Percentiles rank a stretch among this genome's conserved stretches.
These are phyloP conservation scores for Trichopoda pennipes DNA, from an alignment of 2,888 invertebrate species.

Conservation along the genomic window DNA sequence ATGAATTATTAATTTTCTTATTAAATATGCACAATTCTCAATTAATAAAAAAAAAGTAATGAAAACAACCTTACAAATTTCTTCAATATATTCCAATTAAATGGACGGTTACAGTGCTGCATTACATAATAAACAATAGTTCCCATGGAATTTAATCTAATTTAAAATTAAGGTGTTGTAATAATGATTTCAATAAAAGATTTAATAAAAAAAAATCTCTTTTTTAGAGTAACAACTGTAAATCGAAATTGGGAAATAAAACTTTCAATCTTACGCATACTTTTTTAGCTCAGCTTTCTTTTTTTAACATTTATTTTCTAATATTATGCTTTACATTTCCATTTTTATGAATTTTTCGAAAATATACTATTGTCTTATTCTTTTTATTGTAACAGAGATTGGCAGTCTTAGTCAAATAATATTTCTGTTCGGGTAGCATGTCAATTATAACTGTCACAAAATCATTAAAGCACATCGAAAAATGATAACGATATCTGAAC, in stretches of 20 bases:
- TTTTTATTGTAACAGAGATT: conserved; percentile 5
- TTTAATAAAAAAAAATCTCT: not conserved
- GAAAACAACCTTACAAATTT: not conserved
- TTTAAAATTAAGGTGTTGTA: conserved; percentile 14
- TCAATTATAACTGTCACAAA: conserved; percentile 62
- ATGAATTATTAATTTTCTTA: too few relatives aligned
- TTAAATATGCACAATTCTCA: too few relatives aligned
- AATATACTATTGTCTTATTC: conserved; percentile 9
- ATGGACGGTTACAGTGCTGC: not conserved
- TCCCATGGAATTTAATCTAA: not conserved
- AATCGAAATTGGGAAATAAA: not conserved
- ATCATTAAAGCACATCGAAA: conserved; percentile 53
- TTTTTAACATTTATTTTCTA: not conserved
- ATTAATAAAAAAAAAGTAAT: too few relatives aligned
- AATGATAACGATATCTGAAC: conserved; percentile 3
- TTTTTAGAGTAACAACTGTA: not conserved
- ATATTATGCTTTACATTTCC: conserved; percentile 6
- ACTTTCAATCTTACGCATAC: conserved; percentile 16
- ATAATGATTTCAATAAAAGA: conserved; percentile 14
- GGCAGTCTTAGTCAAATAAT: not conserved
- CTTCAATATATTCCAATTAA: not conserved
- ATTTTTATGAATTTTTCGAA: not conserved
- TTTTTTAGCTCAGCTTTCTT: not conserved
- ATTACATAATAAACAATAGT: not conserved
- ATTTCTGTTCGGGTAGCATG: conserved; percentile 25